Evolutionary conservation across 2,797 vertebrate genomes (phyloP).

Genomic region (Diplodus puntazzo): DNA sequence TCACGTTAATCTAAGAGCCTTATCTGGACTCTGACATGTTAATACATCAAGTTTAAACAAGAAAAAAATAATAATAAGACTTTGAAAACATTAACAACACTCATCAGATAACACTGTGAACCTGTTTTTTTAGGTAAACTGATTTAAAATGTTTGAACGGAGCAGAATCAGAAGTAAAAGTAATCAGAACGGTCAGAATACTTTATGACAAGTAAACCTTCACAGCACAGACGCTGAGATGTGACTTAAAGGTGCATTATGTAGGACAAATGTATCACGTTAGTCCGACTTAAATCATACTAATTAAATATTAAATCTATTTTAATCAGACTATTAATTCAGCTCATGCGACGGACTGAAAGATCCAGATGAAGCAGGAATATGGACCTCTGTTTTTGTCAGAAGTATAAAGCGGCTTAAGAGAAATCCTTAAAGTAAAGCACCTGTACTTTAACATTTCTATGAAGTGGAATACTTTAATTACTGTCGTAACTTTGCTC

Average conservation of each 20-base stretch:
- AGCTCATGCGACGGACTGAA: neutral
- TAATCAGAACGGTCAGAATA: neutral
- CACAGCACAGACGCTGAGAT: neutral
- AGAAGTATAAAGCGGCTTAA: neutral
- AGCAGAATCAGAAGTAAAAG: neutral
- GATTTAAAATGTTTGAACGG: neutral
- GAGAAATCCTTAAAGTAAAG: neutral
- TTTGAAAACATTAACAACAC: neutral
- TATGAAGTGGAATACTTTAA: neutral
- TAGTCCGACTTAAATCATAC: too few relatives aligned
- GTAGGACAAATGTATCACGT: too few relatives aligned
- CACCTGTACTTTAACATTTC: neutral
- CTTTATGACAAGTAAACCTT: neutral
- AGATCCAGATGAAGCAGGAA: neutral
- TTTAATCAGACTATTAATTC: too few relatives aligned
- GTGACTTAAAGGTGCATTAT: too few relatives aligned
- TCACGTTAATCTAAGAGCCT: neutral
- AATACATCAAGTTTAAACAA: neutral
- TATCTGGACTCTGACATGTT: neutral
- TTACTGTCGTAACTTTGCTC: neutral
- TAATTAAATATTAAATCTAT: too few relatives aligned
- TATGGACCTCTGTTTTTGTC: neutral
- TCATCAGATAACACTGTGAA: neutral
- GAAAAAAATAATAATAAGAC: neutral
- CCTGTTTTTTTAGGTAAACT: too few relatives aligned